These are phyloP conservation scores for Smutsia temminckii DNA, from an alignment of 2,797 vertebrate genomes.

Conservation along the genomic window DNA sequence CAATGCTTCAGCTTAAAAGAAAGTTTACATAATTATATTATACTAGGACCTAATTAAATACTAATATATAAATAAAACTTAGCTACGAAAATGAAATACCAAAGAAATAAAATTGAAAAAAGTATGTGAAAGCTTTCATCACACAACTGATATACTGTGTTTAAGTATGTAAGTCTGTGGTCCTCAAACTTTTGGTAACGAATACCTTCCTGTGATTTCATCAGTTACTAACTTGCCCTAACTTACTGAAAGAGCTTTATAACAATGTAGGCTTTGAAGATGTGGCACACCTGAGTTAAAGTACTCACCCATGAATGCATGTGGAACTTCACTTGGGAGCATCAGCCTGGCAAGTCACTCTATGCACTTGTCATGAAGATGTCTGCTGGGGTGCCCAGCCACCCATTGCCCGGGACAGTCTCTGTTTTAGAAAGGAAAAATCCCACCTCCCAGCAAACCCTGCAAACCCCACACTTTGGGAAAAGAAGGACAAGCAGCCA, in stretches of 20 bases:
- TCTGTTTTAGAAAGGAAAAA: background rate
- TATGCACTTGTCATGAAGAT: background rate
- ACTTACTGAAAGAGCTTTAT: background rate
- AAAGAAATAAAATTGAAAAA: background rate
- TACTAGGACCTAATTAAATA: conserved; percentile 35
- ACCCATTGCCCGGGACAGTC: background rate
- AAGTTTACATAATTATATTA: conserved; percentile 33
- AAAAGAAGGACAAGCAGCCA: background rate
- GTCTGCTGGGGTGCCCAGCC: background rate
- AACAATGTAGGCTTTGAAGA: background rate
- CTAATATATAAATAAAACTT: background rate
- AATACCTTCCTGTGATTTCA: background rate
- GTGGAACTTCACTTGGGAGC: background rate
- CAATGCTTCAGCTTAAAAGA: conserved; percentile 89
- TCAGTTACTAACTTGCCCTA: background rate
- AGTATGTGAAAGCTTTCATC: background rate
- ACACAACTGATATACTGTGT: background rate
- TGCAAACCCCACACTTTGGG: background rate
- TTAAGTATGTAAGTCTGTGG: background rate
- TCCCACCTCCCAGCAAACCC: background rate
- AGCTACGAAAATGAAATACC: conserved; percentile 46
- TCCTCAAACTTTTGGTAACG: conserved; percentile 28
- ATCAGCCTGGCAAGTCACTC: background rate
- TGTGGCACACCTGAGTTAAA: background rate
- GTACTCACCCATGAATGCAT: background rate